These are phyloP conservation scores for Scyliorhinus canicula DNA, from an alignment of 2,797 vertebrate species.

Conservation along the genomic window DNA sequence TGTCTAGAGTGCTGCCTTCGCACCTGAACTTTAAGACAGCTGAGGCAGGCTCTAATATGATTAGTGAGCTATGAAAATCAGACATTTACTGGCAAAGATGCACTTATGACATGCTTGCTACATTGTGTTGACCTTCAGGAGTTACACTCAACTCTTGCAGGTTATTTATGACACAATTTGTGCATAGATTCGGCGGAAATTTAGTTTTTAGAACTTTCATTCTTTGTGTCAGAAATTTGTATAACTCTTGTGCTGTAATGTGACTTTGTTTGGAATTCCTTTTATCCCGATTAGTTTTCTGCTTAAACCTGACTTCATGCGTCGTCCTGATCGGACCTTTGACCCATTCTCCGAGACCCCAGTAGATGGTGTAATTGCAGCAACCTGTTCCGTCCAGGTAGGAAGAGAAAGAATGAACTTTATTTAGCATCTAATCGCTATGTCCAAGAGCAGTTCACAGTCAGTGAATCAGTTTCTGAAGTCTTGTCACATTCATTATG, in stretches of 20 bases:
- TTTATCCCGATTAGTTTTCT: slow-evolving; percentile 55
- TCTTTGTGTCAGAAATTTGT: neutral
- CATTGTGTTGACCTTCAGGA: neutral
- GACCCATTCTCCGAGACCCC: slow-evolving; percentile 98
- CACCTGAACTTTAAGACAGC: no score
- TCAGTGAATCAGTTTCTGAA: neutral
- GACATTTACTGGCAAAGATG: neutral
- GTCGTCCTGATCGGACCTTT: slow-evolving; percentile 88
- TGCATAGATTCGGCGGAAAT: neutral
- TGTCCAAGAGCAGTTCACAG: no score
- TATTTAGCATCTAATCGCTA: no score
- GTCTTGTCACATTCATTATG: neutral
- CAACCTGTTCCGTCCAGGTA: slow-evolving; percentile 95
- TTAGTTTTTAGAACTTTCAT: neutral
- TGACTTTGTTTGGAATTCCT: neutral
- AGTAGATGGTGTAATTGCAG: slow-evolving; percentile 94
- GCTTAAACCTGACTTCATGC: slow-evolving; percentile 95
- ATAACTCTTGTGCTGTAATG: slow-evolving; percentile 39
- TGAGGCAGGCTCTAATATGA: neutral
- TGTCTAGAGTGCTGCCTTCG: no score
- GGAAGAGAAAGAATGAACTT: slow-evolving; percentile 37
- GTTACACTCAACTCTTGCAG: neutral
- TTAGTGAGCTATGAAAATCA: neutral
- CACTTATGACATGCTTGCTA: neutral
- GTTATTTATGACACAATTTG: neutral